Evolutionary conservation across 2,113 vertebrate species (phyloP), one percentile per base, ranked within the genome.

Genomic region (Boleophthalmus pectinirostris): DNA sequence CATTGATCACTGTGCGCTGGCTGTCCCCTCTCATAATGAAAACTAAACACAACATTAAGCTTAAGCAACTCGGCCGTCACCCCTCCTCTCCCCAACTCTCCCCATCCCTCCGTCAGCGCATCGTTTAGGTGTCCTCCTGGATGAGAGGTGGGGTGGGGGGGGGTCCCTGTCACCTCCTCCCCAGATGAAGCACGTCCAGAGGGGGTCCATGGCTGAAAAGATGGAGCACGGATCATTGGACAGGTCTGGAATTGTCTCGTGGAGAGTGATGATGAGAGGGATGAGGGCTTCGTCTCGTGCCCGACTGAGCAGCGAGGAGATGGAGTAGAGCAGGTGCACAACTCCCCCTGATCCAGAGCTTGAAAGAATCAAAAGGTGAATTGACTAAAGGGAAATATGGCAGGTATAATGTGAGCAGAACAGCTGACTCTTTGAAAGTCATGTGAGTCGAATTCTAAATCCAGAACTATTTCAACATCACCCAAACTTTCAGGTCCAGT

Each of bases 211-310:
- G 3, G 43, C 25, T 53, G 70, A 60, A 72, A 66, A 82, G 70
- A 76, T 77, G 11, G 18, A 66, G 70, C 69, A 79, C 77, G 82
- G 81, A 86, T 88, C 80, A 85, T 87, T 83, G 86, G 86, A 80
- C 75, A 77, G 58, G 63, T 70, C 70, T 35, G 78, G 73, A 76
- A 80, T 78, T 72, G 69, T 25, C 56, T 25, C 80, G 80, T 85
- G 88, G 78, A 90, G 87, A 91, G 70, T 85, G 86, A 92, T 85
- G 88, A 90, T 78, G 76, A 81, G 83, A 73, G 61, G 83, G 84
- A 86, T 69, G 85, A 88, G 86, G 84, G 76, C 76, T 86, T 91
- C 81, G 86, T 90, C 85, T 84, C 87, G 73, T 82, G 89, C 87
- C 85, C 89, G 80, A 71, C 68, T 85, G 86, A 90, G 78, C 86